Base-by-base conservation (phyloP, 2,113 vertebrate genomes). In the Pangasianodon hypophthalmus region DNA sequence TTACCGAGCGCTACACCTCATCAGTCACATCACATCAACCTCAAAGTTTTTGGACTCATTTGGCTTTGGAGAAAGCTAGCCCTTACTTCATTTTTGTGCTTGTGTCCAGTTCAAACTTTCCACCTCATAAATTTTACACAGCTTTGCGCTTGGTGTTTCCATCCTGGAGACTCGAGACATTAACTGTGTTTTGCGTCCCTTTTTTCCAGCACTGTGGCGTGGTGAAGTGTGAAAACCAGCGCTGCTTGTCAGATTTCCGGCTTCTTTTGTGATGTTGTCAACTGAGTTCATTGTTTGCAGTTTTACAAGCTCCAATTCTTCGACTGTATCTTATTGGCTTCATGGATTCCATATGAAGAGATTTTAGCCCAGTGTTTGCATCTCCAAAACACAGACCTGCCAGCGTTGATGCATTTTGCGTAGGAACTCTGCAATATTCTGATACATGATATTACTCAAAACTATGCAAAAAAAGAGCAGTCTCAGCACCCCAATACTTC, bases 51-150 rank as follows among this genome's bases (percentile, higher is more conserved):
- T 80, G 77, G 77, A 80, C 77, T 50, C 13, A 1, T 29, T 11
- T 9, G 21, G 3, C 41, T 79, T 48, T 26, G 46, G 9, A 48
- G 21, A 48, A n/a, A 4, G 16, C 79, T 82, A 29, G 50, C 29
- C 29, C 19, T 54, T 19, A 1, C 50, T 54, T 19, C 50, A 54
- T n/a, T 54, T 81, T 8, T 29, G 13, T 80, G 13, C 48, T 80
- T 52, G 13, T 54, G 16, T 54, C 50, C 50, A 54, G 50, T 14
- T 75, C 8, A 77, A 32, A 54, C 52, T 86, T 91, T 88, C 64
- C 84, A 50, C 73, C 62, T 88, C 84, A 75, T 91, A 19, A 88
- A 85, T 80, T 88, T 85, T 29, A 56, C 81, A 37, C 18, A 32
- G 82, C 32, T 71, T 54, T n/a, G 1, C 67, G 32, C 60, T 62